A percentile compares a stretch with the other conserved stretches of the same genome.
These are phyloP conservation scores for Meiosimyza decipiens DNA, from an alignment of 2,888 invertebrate genomes.

Conservation along the genomic window DNA sequence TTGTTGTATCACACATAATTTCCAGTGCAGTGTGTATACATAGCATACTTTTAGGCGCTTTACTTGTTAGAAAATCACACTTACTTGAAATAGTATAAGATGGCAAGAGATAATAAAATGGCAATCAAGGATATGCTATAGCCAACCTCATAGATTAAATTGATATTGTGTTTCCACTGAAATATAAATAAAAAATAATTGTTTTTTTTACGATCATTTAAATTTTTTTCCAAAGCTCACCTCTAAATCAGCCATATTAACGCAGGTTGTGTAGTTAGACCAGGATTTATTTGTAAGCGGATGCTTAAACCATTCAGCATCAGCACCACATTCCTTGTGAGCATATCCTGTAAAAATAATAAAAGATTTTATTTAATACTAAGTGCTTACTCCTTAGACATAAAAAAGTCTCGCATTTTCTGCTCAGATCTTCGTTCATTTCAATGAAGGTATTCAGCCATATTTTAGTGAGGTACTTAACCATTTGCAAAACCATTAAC, in stretches of 20 bases:
- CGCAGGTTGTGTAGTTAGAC: slow-evolving; percentile 93
- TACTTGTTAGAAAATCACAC: slow-evolving; percentile 55
- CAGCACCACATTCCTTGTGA: slow-evolving; percentile 81
- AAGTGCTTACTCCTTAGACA: no score
- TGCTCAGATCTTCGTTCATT: no score
- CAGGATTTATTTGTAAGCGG: slow-evolving; percentile 80
- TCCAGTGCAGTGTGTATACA: no score
- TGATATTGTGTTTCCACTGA: slow-evolving; percentile 79
- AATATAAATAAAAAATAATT: slow-evolving; percentile 27
- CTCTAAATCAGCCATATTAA: slow-evolving; percentile 76
- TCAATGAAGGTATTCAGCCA: no score
- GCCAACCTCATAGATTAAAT: slow-evolving; percentile 84
- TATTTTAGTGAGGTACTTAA: no score
- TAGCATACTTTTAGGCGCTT: no score
- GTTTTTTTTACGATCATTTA: background rate
- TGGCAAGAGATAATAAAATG: slow-evolving; percentile 81
- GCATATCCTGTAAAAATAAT: slow-evolving; percentile 73
- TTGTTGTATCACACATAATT: background rate
- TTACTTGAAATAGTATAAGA: slow-evolving; percentile 90
- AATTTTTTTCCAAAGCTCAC: slow-evolving; percentile 67
- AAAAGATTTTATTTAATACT: no score
- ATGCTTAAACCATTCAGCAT: slow-evolving; percentile 87
- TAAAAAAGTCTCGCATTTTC: no score
- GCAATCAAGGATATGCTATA: slow-evolving; percentile 89
- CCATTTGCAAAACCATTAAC: no score